These are phyloP conservation scores for Bubalus kerabau DNA, from an alignment of 2,113 vertebrate genomes.

Conservation along the genomic window DNA sequence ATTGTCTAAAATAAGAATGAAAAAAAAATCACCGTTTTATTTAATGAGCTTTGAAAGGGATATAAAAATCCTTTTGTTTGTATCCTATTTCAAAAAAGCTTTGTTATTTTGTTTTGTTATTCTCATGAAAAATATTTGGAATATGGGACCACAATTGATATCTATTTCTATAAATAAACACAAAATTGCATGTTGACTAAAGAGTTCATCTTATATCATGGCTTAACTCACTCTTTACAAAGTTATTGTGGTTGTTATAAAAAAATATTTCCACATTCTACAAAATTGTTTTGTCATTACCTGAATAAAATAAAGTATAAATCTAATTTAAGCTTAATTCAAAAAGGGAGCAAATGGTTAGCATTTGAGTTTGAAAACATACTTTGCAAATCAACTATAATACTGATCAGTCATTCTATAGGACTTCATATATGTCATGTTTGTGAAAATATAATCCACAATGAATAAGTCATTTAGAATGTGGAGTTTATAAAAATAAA, in stretches of 20 bases:
- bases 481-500: neutral
- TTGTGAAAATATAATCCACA: neutral
- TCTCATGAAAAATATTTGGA: neutral
- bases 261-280: neutral
- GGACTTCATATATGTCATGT: neutral
- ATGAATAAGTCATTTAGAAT: neutral
- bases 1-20: constrained; percentile 27
- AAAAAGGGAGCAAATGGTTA: neutral
- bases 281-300: constrained; percentile 4
- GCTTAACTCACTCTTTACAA: neutral
- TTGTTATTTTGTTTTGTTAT: constrained; percentile 26
- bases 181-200: neutral
- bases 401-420: neutral
- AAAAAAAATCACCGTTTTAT: neutral
- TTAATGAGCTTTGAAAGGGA: constrained; percentile 48
- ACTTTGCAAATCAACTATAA: neutral
- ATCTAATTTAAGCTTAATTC: neutral
- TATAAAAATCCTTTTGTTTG: constrained; percentile 11
- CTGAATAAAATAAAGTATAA: constrained; percentile 28
- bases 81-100: neutral
- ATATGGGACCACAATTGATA: neutral
- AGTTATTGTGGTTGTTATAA: neutral
- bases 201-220: neutral
- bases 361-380: neutral
- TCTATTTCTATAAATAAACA: constrained; percentile 34